Percentiles rank a stretch among this genome's conserved stretches.
Conservation (phyloP, 2,113 vertebrate species). For the Platichthys stellatus region DNA sequence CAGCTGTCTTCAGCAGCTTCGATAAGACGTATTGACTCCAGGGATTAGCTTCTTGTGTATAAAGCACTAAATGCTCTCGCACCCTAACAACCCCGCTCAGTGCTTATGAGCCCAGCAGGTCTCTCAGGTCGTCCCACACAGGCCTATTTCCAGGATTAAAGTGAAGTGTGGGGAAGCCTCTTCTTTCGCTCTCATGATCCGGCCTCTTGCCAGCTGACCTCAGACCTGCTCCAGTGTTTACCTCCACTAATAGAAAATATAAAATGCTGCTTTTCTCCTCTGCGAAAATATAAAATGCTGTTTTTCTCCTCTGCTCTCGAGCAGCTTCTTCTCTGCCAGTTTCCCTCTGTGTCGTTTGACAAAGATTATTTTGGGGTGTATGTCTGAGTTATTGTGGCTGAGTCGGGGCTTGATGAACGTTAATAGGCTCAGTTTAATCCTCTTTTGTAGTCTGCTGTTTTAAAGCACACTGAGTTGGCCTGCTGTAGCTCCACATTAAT, state of each 20-base stretch:
- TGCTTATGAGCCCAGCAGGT: constrained; percentile 5
- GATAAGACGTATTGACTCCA: background rate
- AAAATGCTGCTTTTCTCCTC: background rate
- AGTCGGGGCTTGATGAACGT: background rate
- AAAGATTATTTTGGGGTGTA: no score
- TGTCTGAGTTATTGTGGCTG: background rate
- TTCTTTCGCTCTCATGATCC: background rate
- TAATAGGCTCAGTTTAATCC: background rate
- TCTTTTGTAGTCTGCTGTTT: background rate
- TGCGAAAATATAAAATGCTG: background rate
- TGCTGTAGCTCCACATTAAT: background rate
- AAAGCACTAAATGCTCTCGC: constrained; percentile 6
- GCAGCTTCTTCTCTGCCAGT: background rate
- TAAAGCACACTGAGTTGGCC: background rate
- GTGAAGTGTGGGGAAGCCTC: background rate
- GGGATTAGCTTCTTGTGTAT: constrained; percentile 4
- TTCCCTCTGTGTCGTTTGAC: background rate
- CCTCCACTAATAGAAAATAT: background rate
- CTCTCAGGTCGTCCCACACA: constrained; percentile 27
- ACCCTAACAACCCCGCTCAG: constrained; percentile 14
- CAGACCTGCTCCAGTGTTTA: background rate
- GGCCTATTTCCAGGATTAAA: constrained; percentile 18
- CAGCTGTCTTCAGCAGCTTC: background rate
- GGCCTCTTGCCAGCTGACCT: background rate
- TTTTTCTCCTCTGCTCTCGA: background rate